These are phyloP conservation scores for Myathropa florea DNA, from an alignment of 2,888 invertebrate species.

Conservation along the genomic window DNA sequence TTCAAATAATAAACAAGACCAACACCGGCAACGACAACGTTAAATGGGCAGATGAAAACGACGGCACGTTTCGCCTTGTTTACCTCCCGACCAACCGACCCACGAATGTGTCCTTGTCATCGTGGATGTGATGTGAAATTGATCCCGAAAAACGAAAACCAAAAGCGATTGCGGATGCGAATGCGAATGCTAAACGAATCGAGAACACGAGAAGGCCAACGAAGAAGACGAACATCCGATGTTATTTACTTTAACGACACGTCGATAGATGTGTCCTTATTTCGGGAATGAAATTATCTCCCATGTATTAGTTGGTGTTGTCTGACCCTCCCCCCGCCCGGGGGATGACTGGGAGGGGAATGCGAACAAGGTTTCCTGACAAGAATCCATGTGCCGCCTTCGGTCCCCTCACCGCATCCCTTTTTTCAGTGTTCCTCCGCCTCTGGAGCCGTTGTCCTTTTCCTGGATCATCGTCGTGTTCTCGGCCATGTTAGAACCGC, in stretches of 20 bases:
- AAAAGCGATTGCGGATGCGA: neutral
- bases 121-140: conserved; percentile 56
- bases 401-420: too few relatives aligned
- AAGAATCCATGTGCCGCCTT: conserved; percentile 37
- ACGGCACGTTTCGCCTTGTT: conserved; percentile 51
- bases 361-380: conserved; percentile 44
- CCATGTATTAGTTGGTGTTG: conserved; percentile 50
- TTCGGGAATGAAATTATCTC: conserved; percentile 58
- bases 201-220: neutral
- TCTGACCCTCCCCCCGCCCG: neutral
- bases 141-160: conserved; percentile 38
- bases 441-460: neutral
- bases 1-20: conserved; percentile 60
- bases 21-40: conserved; percentile 53
- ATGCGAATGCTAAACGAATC: neutral
- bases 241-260: conserved; percentile 64
- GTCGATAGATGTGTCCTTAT: conserved; percentile 60
- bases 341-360: neutral
- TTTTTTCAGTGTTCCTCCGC: neutral
- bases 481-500: conserved; percentile 16
- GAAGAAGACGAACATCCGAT: conserved; percentile 46
- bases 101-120: conserved; percentile 32
- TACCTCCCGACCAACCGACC: conserved; percentile 23
- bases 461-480: neutral
- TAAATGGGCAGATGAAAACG: neutral